Evolutionary conservation across 2,113 vertebrate genomes (phyloP), one percentile per base, ranked within the genome.

Genomic region (Phalacrocorax brasilianus): DNA sequence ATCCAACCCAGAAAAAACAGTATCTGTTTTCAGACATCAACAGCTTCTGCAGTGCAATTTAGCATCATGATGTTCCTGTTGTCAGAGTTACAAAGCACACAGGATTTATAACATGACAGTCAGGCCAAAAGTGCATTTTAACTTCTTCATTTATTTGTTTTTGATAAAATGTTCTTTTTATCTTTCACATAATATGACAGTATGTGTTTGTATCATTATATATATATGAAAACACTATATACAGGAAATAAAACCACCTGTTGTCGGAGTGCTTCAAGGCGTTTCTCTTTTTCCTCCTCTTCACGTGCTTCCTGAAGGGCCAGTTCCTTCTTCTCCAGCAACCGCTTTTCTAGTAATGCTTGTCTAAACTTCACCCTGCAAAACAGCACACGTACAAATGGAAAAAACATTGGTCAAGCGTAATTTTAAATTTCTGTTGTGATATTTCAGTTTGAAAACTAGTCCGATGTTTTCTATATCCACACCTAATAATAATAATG

Each of bases 301-400:
- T 97, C 98, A 44, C 91, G 96, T 4, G 95, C 98, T 82, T 91
- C 98, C 38, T 97, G 93, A 33, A 98, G 97, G 67, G 97, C 97
- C 81, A 40, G 55, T 33, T 93, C 97, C 97, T 97, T 98, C 53
- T 89, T 98, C 91, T 98, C 94, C 96, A 96, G 97, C 96, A 87
- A 67, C 76, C 95, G 97, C 50, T 86, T 81, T 91, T 98, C 97
- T 81, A 98, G 78, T 42, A 98, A 13, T 3, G 97, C 98, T 14
- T 97, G 98, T 50, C 99, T 98, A 61, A 99, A 98, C 95, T 82
- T 97, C 56, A 99, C 98, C 97, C 99, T 99, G 95, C 66, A 52
- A 74, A 47, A 24, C 27, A 62, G 42, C 14, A 42, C 0, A 19
- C 15, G 15, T 10, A 38, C 16, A 35, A 10, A 42, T 5, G 38